Evolutionary conservation across 2,113 vertebrate species (phyloP).

Genomic region (Alectura lathami): DNA sequence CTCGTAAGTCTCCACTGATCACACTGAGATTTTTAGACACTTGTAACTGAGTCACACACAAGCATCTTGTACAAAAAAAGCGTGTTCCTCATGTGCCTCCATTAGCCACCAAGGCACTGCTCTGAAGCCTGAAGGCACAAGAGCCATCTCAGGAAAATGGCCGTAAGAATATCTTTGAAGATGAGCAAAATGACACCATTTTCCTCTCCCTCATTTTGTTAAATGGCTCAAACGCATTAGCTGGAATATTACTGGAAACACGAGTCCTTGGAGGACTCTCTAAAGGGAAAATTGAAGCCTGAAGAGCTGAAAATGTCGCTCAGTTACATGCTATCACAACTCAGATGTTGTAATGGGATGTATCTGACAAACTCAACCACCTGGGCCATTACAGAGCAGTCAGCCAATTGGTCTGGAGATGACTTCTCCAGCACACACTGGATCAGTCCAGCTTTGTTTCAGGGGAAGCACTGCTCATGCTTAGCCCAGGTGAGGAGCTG

Average conservation of each 20-base stretch:
- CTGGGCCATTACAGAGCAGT: background rate
- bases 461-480: background rate
- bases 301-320: background rate
- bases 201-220: background rate
- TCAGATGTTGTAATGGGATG: background rate
- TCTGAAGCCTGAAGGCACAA: background rate
- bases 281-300: background rate
- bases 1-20: background rate
- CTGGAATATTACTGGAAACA: background rate
- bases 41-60: background rate
- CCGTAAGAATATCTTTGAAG: background rate
- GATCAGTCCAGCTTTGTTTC: fast-evolving
- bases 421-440: background rate
- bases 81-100: background rate
- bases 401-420: background rate
- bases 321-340: background rate
- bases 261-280: background rate
- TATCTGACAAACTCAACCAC: background rate
- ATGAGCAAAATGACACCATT: background rate
- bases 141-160: background rate
- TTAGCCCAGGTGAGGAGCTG: background rate
- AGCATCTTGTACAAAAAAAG: background rate
- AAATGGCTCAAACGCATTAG: background rate
- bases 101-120: background rate
- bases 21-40: background rate